Base-by-base conservation (phyloP, 2,113 vertebrate species). In the Campylorhamphus procurvoides region DNA sequence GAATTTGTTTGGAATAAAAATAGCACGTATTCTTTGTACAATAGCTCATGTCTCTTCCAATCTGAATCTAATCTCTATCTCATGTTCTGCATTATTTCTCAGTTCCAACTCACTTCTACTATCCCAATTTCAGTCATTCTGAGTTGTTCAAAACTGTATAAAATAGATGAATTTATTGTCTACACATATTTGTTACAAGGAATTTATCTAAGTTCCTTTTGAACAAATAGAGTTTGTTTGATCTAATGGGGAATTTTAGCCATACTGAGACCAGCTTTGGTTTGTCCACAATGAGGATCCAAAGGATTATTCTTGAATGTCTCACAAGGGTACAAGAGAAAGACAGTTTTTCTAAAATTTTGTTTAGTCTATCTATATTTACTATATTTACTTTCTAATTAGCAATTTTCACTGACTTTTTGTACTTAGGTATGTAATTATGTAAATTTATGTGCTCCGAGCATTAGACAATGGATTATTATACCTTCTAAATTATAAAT, bases 171-270 rank as follows among this genome's bases (percentile, higher is more conserved):
- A 40, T 60, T 13, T 25, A 6, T 31, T 31, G 19, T 22, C 4
- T 25, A 31, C 0, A 2, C 3, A 31, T 1, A 27, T 53, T 58
- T 58, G 33, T 35, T 0, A 3, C 25, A 46, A 29, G 4, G 18
- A 81, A 75, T 42, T 10, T 39, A 31, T 78, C 16, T 12, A 62
- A 44, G 10, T 24, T 76, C 5, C 6, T 71, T 44, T 50, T 58
- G 3, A 75, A 59, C 6, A 31, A 63, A 7, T 23, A 16, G 3
- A 10, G 2, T 29, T 84, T 39, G 7, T 39, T 68, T 6, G 10
- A n/a, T 52, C 7, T 37, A 39, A 76, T 6, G 39, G 18, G 31
- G 22, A 80, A 8, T 62, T 89, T 52, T 75, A 17, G 17, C 10
- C 14, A 46, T 47, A 8, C 1, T 42, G 67, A 29, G 14, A 58